Base-by-base conservation (phyloP, 2,797 vertebrate species). In the Sparus aurata region DNA sequence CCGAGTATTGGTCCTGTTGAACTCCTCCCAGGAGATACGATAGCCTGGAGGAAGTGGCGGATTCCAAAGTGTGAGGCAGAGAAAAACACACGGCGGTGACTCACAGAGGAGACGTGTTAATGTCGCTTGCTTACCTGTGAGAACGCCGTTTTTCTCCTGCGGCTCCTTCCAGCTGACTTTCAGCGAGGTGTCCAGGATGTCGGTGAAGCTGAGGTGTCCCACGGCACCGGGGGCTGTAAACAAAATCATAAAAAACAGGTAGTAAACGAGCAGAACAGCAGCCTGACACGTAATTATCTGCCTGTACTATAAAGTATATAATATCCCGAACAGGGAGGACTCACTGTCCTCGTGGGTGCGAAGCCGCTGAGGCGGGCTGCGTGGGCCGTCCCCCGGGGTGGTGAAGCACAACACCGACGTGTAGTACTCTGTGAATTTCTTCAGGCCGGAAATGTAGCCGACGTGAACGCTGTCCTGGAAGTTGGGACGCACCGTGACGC, bases 91-190 rank as follows among this genome's bases (percentile, higher is more conserved):
- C n/a, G 22, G 12, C 1, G 10, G 23, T 41, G 63, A 64, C 52
- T 64, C 34, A 2, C 46, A 11, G 49, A 71, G 16, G 27, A 12
- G 50, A 73, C 66, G 47, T 41, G 45, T 52, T 45, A 45, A 45
- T 5, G 10, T 38, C 41, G 23, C 20, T 52, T n/a, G 61, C 59
- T 61, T 82, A 99, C 98, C 98, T 59, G 98, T 98, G 87, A 99
- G 96, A 70, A 99, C 64, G 0, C 98, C 98, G 0, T 99, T 99
- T 95, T 97, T 99, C 94, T 99, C 98, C 7, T 96, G 93, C 0
- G 98, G 98, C 81, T 99, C 98, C 85, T 97, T 97, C 98, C 98
- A 99, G 96, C 98, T 99, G 92, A 99, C 98, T 92, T 98, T 98
- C 83, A 99, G 94, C 5, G 98, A 99, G 0, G 98, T 99, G 87